Evolutionary conservation across 2,797 vertebrate genomes (phyloP), one percentile per base, ranked within the genome.

Genomic region (Notoglanidium macrostoma): DNA sequence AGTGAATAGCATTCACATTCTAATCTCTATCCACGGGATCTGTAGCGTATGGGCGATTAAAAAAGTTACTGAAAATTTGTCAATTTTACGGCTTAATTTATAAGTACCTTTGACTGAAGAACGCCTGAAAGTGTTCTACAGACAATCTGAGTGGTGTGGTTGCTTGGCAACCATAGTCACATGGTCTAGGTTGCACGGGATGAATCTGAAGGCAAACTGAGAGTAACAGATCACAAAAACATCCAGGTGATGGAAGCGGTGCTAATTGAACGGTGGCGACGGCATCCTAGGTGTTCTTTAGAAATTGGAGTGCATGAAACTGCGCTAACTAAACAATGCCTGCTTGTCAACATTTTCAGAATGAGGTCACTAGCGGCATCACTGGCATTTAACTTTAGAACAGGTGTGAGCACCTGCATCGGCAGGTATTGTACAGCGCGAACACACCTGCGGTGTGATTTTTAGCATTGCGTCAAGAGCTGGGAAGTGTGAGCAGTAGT

Each of bases 211-310:
- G 51, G 35, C 79, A 82, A 82, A 46, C 59, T 29, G 59, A 19
- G 26, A 82, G 79, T 23, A 65, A 82, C 59, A 40, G 77, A 21
- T 78, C 54, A 57, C 54, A 78, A 59, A 80, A 82, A 82, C 40
- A 63, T 65, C 26, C 79, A n/a, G 40, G 59, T 17, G 59, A 63
- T 63, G 14, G 23, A 81, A 81, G n/a, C 23, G 14, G 40, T 46
- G 44, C 26, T 65, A 44, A 65, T 11, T 81, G 59, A 63, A 65
- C 35, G 61, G 57, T 17, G 78, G 11, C 14, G 23, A 61, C 57
- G 19, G 23, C 14, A 4, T 63, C 59, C 79, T 44, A 46, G 63
- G 78, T 81, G 78, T 61, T 81, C 35, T 81, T 81, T 63, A 63
- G 78, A 81, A 81, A 81, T 63, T n/a, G 3, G 21, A 61, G 78